These are phyloP conservation scores for Echinarachnius parma DNA, from an alignment of 53 echinoderm and acorn worm genomes.

Conservation along the genomic window DNA sequence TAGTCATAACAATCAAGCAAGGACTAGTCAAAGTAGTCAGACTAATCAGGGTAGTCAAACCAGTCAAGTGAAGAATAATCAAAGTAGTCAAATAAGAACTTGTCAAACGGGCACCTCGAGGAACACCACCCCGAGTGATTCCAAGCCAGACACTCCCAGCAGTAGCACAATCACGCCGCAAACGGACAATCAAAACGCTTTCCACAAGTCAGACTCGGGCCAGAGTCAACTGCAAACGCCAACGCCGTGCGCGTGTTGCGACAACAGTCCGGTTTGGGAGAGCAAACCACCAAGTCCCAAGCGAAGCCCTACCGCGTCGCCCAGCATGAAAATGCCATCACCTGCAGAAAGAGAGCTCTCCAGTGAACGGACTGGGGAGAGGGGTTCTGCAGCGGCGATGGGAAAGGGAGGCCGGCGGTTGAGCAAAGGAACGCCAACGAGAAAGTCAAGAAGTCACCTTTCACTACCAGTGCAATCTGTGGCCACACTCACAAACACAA, in stretches of 20 bases:
- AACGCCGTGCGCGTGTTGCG: slow-evolving; percentile 28
- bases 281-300: neutral
- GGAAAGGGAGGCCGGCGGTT: slow-evolving; percentile 50
- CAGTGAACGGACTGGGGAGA: slow-evolving; percentile 42
- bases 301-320: slow-evolving; percentile 7
- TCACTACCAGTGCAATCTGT: slow-evolving; percentile 81
- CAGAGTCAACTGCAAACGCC: neutral
- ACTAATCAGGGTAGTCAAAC: slow-evolving; percentile 20
- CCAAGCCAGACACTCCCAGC: slow-evolving; percentile 25
- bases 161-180: slow-evolving; percentile 31
- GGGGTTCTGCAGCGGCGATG: slow-evolving; percentile 49
- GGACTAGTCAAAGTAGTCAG: slow-evolving; percentile 35
- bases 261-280: slow-evolving; percentile 26
- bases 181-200: slow-evolving; percentile 27
- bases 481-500: slow-evolving; percentile 65
- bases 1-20: slow-evolving; percentile 21
- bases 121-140: slow-evolving; percentile 15
- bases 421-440: slow-evolving; percentile 49
- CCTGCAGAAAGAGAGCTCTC: slow-evolving; percentile 8
- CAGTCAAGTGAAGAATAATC: no score
- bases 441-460: slow-evolving; percentile 76
- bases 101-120: slow-evolving; percentile 23
- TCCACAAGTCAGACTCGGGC: slow-evolving; percentile 23
- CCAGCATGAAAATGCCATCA: neutral
- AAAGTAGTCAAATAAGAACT: slow-evolving; percentile 20